Evolutionary conservation across 2,888 invertebrate species (phyloP), one percentile per base, ranked within the genome.

Genomic region (Clunio marinus): DNA sequence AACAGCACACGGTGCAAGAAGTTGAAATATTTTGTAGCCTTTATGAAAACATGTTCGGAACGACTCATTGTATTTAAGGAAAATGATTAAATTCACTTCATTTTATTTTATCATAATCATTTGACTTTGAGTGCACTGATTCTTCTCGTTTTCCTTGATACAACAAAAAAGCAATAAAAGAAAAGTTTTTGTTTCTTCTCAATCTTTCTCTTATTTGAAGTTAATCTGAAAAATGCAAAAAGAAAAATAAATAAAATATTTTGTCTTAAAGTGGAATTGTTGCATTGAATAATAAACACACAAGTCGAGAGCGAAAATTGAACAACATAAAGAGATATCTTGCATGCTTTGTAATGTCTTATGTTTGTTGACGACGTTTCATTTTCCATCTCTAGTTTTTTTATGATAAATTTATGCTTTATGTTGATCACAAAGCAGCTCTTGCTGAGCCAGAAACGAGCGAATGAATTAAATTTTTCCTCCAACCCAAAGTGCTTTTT

Each of bases 261-360:
- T 32, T 15, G 15, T 41, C 41, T 3, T 41, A 15, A 41, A 41
- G n/a, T n/a, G n/a, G n/a, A n/a, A n/a, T n/a, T n/a, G n/a, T n/a
- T 41, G 41, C 41, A 41, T 41, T 41, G n/a, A 41, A 41, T 51
- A 20, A 51, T 51, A 51, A 24, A 28, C 58, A 58, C 25, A 58
- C 58, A 58, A 58, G 58, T n/a, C 17, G 62, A 37, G 37, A 62
- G 62, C 62, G 62, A 62, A 62, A 46, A 41, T 62, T 62, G 35
- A 62, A 28, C 62, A 62, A 37, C 22, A 62, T 32, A 59, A 37
- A 62, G 17, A 60, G 32, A 24, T 35, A 60, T 35, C 20, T 32
- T 32, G n/a, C 10, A 32, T 8, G 41, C 41, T 41, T 57, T 62
- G 37, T 60, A 37, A 60, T 60, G 37, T 60, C 37, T 58, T 25